These are phyloP conservation scores for Tamias sibiricus DNA, from an alignment of 2,113 vertebrate genomes.

Conservation along the genomic window DNA sequence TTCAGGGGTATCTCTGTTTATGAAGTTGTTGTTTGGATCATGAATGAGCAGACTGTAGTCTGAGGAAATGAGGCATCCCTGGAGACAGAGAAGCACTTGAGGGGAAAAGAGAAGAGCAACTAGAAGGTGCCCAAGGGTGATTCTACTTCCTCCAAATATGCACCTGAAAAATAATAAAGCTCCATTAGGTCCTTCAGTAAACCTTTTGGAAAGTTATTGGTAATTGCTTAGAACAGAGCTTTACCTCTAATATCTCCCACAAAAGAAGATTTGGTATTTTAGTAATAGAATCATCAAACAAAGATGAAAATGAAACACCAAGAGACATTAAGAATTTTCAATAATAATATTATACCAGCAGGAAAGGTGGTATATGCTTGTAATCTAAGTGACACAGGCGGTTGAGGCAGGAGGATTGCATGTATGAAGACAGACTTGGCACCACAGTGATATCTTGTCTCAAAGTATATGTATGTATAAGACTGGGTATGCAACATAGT, in stretches of 20 bases:
- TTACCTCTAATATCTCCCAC: not conserved
- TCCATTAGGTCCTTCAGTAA: not conserved
- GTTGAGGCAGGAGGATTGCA: too few relatives aligned
- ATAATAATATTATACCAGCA: too few relatives aligned
- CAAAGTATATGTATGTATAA: too few relatives aligned
- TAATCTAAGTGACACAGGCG: too few relatives aligned
- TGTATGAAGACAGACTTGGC: too few relatives aligned
- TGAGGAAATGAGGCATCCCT: not conserved
- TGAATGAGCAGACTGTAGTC: not conserved
- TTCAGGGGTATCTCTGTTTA: not conserved
- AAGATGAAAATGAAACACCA: not conserved
- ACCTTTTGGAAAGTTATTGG: not conserved
- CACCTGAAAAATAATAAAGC: too few relatives aligned
- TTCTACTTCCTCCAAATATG: not conserved
- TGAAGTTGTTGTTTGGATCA: not conserved
- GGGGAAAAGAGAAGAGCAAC: not conserved
- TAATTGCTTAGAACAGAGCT: not conserved
- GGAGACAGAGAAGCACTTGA: not conserved
- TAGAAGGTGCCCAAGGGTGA: not conserved
- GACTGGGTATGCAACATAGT: too few relatives aligned
- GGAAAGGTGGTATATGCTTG: too few relatives aligned
- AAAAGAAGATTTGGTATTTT: not conserved
- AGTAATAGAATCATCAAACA: not conserved
- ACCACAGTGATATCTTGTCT: too few relatives aligned
- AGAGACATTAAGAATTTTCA: not conserved